These are phyloP conservation scores for Orchestes rusci DNA, from an alignment of 2,888 invertebrate species.

Conservation along the genomic window DNA sequence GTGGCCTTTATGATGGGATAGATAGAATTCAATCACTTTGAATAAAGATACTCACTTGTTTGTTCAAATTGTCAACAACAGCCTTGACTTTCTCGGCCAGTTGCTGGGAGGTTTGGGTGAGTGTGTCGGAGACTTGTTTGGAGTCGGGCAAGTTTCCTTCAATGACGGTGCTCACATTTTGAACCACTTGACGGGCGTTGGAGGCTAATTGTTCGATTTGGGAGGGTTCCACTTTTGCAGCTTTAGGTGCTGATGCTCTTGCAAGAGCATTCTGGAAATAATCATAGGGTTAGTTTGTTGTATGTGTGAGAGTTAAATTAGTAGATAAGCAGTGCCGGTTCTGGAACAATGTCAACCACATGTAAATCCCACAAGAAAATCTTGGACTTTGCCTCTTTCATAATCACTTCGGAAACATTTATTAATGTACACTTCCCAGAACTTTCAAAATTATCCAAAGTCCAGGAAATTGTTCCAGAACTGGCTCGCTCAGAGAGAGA, in stretches of 20 bases:
- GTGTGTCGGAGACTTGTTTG: constrained; percentile 33
- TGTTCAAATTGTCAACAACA: constrained; percentile 34
- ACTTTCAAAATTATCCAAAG: no score
- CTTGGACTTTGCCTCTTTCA: no score
- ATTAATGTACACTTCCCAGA: no score
- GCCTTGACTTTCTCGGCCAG: constrained; percentile 33
- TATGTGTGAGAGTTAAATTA: no score
- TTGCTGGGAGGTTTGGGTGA: constrained; percentile 35
- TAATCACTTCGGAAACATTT: no score
- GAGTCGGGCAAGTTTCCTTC: constrained; percentile 34
- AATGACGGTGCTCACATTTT: constrained; percentile 31
- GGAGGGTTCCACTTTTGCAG: constrained; percentile 24
- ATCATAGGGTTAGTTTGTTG: no score
- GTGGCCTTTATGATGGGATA: constrained; percentile 21
- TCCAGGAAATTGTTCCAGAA: no score
- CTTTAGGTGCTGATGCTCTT: constrained; percentile 29
- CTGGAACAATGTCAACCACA: no score
- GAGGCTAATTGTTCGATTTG: constrained; percentile 30
- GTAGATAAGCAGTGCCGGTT: no score
- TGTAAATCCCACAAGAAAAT: no score
- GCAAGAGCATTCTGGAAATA: constrained; percentile 23
- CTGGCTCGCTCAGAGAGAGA: no score
- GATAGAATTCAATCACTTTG: no score
- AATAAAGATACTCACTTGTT: constrained; percentile 30
- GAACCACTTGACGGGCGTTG: constrained; percentile 31